Conservation (phyloP, 2,797 vertebrate genomes). For the Percopsis omiscomaycus region DNA sequence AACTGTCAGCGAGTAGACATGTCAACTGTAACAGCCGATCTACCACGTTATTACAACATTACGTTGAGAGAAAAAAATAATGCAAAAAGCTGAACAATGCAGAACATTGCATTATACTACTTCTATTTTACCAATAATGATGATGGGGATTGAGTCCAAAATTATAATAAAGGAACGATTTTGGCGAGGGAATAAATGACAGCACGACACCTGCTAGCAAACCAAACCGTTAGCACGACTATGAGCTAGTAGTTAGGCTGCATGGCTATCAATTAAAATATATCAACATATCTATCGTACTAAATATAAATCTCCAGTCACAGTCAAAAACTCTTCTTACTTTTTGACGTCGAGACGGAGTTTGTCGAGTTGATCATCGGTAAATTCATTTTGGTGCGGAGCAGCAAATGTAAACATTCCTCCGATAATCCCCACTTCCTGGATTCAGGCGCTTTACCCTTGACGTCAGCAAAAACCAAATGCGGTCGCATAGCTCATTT, state of each 20-base stretch:
- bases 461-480: constrained; percentile 18
- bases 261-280: not conserved
- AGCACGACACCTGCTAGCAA: not conserved
- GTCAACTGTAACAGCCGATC: too few relatives aligned
- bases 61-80: too few relatives aligned
- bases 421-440: constrained; percentile 15
- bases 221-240: constrained; percentile 7
- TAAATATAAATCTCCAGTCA: not conserved
- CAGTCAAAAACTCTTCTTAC: constrained; percentile 44
- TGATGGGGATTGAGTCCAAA: too few relatives aligned
- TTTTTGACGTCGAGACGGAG: constrained; percentile 60
- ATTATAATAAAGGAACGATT: too few relatives aligned
- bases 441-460: constrained; percentile 6
- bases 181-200: too few relatives aligned
- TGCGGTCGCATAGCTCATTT: not conserved
- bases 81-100: too few relatives aligned
- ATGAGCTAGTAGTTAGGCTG: constrained; percentile 23
- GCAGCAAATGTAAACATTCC: constrained; percentile 48
- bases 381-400: constrained; percentile 51
- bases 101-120: too few relatives aligned
- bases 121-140: too few relatives aligned
- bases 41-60: too few relatives aligned
- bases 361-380: constrained; percentile 55
- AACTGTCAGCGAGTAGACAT: too few relatives aligned
- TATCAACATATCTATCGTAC: not conserved